phyloP scores from a whole-genome alignment of 2,797 vertebrate genomes.

The Sebastes vulpes region DNA sequence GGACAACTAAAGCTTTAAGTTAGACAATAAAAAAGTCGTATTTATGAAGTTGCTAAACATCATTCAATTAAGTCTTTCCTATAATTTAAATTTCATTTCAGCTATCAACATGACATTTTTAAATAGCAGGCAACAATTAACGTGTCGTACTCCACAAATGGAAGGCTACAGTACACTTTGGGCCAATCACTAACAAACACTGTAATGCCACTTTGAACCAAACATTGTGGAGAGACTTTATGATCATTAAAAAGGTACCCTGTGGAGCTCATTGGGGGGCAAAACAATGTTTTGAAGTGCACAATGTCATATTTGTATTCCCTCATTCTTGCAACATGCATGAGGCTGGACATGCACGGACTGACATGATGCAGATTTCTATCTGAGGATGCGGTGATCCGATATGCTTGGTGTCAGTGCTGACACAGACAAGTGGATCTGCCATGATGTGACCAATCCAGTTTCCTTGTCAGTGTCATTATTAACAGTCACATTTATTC shows the following conservation, averaged over 20 bases:
- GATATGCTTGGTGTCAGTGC: background rate
- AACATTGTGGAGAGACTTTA: background rate
- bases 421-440: background rate
- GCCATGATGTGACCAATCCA: background rate
- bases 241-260: background rate
- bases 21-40: constrained; percentile 4
- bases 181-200: constrained; percentile 5
- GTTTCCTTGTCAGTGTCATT: background rate
- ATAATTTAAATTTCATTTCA: constrained; percentile 33
- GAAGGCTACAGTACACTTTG: background rate
- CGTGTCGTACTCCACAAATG: constrained; percentile 26
- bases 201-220: background rate
- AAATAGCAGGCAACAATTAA: constrained; percentile 37
- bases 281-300: background rate
- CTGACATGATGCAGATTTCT: background rate
- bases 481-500: background rate
- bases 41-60: constrained; percentile 18
- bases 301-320: background rate
- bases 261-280: background rate
- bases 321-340: background rate
- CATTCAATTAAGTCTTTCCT: constrained; percentile 1
- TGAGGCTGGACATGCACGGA: no score
- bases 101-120: constrained; percentile 8
- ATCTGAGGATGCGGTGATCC: background rate
- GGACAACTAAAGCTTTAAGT: constrained; percentile 10